Evolutionary conservation across 2,888 invertebrate species (phyloP).

Genomic region (Morpho deidamia): DNA sequence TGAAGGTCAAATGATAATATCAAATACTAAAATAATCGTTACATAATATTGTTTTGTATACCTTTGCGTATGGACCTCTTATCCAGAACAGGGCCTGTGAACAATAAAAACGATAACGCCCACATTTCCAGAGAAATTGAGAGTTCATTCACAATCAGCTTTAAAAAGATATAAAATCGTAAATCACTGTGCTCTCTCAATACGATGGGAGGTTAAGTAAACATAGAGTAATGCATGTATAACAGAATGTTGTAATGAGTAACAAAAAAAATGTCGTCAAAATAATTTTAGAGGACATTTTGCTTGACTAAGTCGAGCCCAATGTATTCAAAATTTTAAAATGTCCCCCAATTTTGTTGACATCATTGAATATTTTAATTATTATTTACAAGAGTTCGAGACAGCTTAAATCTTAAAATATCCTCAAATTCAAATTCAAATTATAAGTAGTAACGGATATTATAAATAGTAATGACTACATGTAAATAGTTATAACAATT

Average conservation of each 20-base stretch:
- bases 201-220: conserved; percentile 27
- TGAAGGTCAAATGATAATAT: conserved; percentile 11
- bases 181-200: conserved; percentile 31
- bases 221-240: conserved; percentile 15
- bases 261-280: too few species aligned
- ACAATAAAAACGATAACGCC: conserved; percentile 19
- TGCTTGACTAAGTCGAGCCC: too few species aligned
- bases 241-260: background rate
- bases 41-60: background rate
- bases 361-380: too few species aligned
- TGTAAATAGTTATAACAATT: too few species aligned
- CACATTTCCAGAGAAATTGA: conserved; percentile 26
- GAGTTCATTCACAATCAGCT: conserved; percentile 29
- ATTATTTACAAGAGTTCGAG: too few species aligned
- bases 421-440: too few species aligned
- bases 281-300: too few species aligned
- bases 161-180: conserved; percentile 30
- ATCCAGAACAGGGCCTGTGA: conserved; percentile 6
- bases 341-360: too few species aligned
- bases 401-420: too few species aligned
- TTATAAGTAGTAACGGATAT: too few species aligned
- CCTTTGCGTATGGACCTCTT: conserved; percentile 8
- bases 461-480: too few species aligned
- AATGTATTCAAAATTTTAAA: too few species aligned
- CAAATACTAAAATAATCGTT: conserved; percentile 5